phyloP scores from a whole-genome alignment of 2,113 vertebrate genomes.

The Pardalotus punctatus region DNA sequence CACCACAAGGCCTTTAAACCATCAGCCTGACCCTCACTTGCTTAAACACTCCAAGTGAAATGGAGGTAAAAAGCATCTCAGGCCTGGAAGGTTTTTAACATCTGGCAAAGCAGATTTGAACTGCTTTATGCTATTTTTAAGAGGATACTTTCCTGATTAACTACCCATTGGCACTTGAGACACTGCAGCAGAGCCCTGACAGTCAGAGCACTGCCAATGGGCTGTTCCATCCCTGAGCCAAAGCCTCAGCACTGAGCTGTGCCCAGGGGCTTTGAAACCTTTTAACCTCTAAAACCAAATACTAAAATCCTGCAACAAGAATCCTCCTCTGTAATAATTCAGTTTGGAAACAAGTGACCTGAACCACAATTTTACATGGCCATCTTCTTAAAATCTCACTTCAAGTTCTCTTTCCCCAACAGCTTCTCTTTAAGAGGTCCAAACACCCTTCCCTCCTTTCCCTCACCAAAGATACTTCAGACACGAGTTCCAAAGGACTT shows the following conservation, averaged over 20 bases:
- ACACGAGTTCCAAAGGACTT: neutral
- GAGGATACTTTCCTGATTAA: neutral
- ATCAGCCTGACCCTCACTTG: neutral
- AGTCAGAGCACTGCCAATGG: neutral
- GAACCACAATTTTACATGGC: neutral
- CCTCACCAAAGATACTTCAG: neutral
- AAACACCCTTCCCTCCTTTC: neutral
- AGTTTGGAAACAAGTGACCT: neutral
- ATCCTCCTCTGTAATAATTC: neutral
- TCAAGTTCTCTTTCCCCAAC: neutral
- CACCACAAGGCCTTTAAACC: neutral
- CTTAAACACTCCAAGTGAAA: neutral
- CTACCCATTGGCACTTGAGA: accelerated
- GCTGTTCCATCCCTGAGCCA: neutral
- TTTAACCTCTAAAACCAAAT: neutral
- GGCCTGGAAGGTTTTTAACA: neutral
- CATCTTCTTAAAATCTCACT: neutral
- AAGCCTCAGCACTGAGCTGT: neutral
- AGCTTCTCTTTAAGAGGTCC: neutral
- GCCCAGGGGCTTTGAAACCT: neutral
- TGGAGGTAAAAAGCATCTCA: accelerated
- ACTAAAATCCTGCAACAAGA: neutral
- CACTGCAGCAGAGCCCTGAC: neutral
- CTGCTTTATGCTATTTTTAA: neutral
- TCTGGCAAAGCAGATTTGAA: neutral